A percentile compares a stretch with the other conserved stretches of the same genome.
Conservation (phyloP, 1,140 invertebrate genomes). For the Archivesica marissinica region DNA sequence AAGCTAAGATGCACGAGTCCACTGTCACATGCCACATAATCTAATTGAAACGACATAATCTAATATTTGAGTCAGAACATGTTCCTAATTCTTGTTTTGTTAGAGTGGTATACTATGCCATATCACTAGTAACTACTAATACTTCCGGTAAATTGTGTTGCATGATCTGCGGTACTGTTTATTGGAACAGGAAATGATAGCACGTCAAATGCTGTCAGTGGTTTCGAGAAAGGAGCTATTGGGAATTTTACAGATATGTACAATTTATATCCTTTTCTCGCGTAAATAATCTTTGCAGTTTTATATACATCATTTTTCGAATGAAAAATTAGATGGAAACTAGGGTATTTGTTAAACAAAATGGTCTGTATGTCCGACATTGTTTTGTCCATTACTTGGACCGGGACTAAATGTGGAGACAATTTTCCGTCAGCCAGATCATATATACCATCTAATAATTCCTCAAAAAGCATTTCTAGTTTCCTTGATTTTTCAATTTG, state of each 20-base stretch:
- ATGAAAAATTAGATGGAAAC: slow-evolving; percentile 18
- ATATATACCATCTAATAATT: slow-evolving; percentile 10
- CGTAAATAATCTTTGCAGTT: slow-evolving; percentile 33
- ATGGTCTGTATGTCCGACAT: background rate
- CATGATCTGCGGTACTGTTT: slow-evolving; percentile 30
- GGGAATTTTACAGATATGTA: slow-evolving; percentile 22
- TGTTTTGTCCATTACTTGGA: background rate
- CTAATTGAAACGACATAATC: no score
- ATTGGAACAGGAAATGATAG: slow-evolving; percentile 32
- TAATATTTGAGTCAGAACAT: no score
- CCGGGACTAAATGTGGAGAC: background rate
- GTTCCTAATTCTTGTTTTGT: no score
- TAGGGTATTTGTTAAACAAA: background rate
- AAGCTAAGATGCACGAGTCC: no score
- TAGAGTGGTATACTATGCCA: background rate
- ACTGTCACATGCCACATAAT: no score
- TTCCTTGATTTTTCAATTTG: slow-evolving; percentile 39
- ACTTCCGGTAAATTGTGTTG: slow-evolving; percentile 21
- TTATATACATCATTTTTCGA: background rate
- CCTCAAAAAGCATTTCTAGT: slow-evolving; percentile 7
- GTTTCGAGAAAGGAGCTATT: slow-evolving; percentile 4
- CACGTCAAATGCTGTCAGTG: background rate
- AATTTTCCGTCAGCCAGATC: slow-evolving; percentile 26
- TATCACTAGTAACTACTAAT: slow-evolving; percentile 11
- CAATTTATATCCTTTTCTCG: background rate